Evolutionary conservation across 2,113 vertebrate genomes (phyloP), one percentile per base, ranked within the genome.

Genomic region (Corythornis vintsioides): DNA sequence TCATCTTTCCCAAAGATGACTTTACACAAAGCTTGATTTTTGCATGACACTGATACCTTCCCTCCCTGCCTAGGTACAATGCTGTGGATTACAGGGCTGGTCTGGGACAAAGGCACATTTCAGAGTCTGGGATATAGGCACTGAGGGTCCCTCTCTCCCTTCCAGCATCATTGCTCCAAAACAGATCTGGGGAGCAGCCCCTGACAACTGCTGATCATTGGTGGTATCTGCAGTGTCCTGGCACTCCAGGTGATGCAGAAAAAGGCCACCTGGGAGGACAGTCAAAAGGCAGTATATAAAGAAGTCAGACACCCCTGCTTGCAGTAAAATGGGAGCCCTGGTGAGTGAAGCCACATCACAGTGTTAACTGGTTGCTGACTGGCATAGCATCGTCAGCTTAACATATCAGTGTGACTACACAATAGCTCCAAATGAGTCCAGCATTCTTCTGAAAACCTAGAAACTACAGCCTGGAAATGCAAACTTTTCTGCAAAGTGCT

Each of bases 341-440:
- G 31, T n/a, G 35, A 45, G 15, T 53, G 50, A 70, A 80, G 33
- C 24, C 33, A 50, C 31, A 52, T 13, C 14, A 57, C 0, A 0
- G 13, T 21, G 20, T 22, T 47, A 73, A 15, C 17, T 28, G 65
- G 11, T 11, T 53, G 20, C 33, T 80, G 80, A 66, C 50, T 1
- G 2, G 12, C 65, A 57, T 25, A 66, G 45, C 21, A 3, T 10
- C 14, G 3, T 63, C 63, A 84, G 14, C 9, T 63, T 55, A 55
- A 47, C 17, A 43, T 22, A 29, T 6, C 43, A 28, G 21, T 87
- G 50, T 33, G 5, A 15, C 47, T 57, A 17, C 12, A 20, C 1
- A 2, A 15, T 5, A 65, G 26, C 52, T 82, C 29, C 47, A 24
- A 33, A 66, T 7, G 15, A 24, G 55, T 42, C 47, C 20, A 21